Evolutionary conservation across 2,113 vertebrate genomes (phyloP).

Genomic region (Cichladusa arquata): DNA sequence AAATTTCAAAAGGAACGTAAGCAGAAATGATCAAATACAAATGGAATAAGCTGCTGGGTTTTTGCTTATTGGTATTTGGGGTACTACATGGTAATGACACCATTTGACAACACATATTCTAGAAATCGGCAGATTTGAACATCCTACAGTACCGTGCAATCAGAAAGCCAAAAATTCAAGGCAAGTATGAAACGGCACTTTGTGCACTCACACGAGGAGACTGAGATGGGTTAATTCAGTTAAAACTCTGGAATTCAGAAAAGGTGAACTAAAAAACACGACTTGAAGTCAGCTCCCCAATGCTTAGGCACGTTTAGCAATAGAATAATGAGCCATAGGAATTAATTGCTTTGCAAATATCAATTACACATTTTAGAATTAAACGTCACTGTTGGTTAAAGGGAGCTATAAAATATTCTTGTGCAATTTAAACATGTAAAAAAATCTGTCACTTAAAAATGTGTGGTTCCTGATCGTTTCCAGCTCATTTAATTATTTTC

Average conservation of each 20-base stretch:
- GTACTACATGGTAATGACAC: slow-evolving; percentile 41
- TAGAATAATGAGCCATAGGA: slow-evolving; percentile 44
- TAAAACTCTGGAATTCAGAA: slow-evolving; percentile 20
- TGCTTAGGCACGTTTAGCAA: slow-evolving; percentile 45
- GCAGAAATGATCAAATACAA: slow-evolving; percentile 64
- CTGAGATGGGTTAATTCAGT: neutral
- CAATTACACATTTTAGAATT: slow-evolving; percentile 73
- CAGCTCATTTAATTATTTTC: slow-evolving; percentile 88
- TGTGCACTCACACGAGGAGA: slow-evolving; percentile 7
- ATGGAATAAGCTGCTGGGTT: slow-evolving; percentile 53
- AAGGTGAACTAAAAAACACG: slow-evolving; percentile 24
- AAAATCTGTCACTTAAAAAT: slow-evolving; percentile 82
- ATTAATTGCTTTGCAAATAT: slow-evolving; percentile 72
- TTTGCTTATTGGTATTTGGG: neutral
- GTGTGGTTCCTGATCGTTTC: slow-evolving; percentile 86
- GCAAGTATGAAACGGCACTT: neutral
- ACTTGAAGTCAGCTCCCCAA: neutral
- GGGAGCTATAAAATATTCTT: slow-evolving; percentile 78
- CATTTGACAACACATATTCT: slow-evolving; percentile 36
- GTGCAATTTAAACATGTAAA: slow-evolving; percentile 84
- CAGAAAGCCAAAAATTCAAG: slow-evolving; percentile 47
- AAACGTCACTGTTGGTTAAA: slow-evolving; percentile 74
- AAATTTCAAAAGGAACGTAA: slow-evolving; percentile 71
- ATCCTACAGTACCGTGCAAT: neutral
- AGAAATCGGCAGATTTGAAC: slow-evolving; percentile 40